Percentiles rank a stretch among this genome's conserved stretches.
Conservation (phyloP, 2,113 vertebrate genomes). For the Oncorhynchus masou region DNA sequence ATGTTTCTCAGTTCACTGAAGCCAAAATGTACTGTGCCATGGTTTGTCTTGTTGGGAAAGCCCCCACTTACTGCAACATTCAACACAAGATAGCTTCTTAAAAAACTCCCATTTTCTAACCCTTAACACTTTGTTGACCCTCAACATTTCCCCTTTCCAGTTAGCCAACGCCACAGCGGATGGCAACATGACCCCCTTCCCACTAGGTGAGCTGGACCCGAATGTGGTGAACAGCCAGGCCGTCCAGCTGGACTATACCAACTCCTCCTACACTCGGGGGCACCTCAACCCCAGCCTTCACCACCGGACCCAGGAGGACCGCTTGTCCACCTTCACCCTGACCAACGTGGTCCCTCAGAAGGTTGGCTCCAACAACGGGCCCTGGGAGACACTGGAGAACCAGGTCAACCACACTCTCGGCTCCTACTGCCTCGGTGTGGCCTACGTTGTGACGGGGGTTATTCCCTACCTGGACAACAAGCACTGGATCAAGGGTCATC, state of each 20-base stretch:
- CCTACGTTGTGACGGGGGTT: conserved; percentile 63
- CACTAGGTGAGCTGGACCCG: conserved; percentile 53
- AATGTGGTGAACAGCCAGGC: conserved; percentile 69
- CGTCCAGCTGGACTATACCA: conserved; percentile 63
- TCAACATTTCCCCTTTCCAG: conserved; percentile 29
- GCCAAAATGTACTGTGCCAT: too few species aligned
- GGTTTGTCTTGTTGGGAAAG: too few species aligned
- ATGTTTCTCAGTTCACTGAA: too few species aligned
- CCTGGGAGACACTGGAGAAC: conserved; percentile 74
- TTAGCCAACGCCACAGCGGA: conserved; percentile 55
- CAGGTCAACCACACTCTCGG: conserved; percentile 41
- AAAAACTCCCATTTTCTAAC: not conserved
- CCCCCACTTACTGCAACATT: not conserved
- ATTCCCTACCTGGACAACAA: conserved; percentile 59
- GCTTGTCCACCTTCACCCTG: conserved; percentile 75
- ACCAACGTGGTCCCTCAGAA: conserved; percentile 80
- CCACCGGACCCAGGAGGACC: conserved; percentile 50
- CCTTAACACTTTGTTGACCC: too few species aligned
- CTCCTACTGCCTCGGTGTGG: conserved; percentile 51
- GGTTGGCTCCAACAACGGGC: conserved; percentile 62
- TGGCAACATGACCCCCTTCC: conserved; percentile 65
- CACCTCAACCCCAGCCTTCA: conserved; percentile 79
- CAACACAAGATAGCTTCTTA: not conserved
- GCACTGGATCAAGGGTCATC: conserved; percentile 59
- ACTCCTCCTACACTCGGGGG: conserved; percentile 67